Base-by-base conservation (phyloP, 35 echinoderm and acorn worm species). In the Ophiothrix spiculata region DNA sequence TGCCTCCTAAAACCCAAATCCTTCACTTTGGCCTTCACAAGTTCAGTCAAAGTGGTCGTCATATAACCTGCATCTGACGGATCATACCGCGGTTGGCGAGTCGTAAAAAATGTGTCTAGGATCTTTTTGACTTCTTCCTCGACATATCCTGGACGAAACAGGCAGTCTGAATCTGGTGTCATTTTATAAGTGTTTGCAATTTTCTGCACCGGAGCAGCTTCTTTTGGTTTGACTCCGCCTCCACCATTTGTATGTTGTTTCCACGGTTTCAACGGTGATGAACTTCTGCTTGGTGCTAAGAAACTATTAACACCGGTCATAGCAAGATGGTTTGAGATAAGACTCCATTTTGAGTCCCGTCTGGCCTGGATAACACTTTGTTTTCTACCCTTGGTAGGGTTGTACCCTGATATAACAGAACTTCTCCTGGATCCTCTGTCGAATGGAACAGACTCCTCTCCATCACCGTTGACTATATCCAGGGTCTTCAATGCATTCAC, bases 21-120 rank as follows among this genome's bases (percentile, higher is more conserved):
- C 45, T 89, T 89, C 0, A 89, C 79, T 56, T 74, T 41, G 35
- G 82, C 35, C 38, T 89, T 89, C 36, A 89, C 80, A 6, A 38
- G 25, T 39, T 89, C 87, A 10, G 42, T 49, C 19, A 49, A 49
- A 10, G 6, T 49, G 6, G 42, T 19, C 19, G 42, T 49, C 42
- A 49, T 6, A 10, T 49, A 6, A 6, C 42, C 42, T 49, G 6
- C 42, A 49, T 49, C 6, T 19, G 6, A 6, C 42, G 42, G 6
- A 19, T 49, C 42, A 19, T 49, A 49, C 19, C 6, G 6, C n/a
- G n/a, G n/a, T n/a, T n/a, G n/a, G 6, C 19, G 6, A 49, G 6
- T 49, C 19, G 6, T 19, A 49, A 49, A 19, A 19, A 49, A 49
- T 10, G 6, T 19, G 6, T 6, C 42, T 19, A 49, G 6, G 42